These are phyloP conservation scores for Euwallacea similis DNA, from an alignment of 1,140 invertebrate genomes.

Conservation along the genomic window DNA sequence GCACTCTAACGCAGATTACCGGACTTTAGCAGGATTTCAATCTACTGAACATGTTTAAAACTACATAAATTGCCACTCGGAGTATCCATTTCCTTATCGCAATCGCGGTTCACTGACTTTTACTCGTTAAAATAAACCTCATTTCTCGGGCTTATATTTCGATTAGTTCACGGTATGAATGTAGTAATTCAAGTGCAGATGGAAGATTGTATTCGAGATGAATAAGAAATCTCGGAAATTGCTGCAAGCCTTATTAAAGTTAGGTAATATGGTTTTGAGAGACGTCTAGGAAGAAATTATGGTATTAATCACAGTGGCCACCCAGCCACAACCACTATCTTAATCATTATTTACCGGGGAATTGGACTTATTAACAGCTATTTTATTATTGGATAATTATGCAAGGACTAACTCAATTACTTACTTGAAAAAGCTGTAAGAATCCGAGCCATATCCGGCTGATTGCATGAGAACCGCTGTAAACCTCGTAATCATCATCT, in stretches of 20 bases:
- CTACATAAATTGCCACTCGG: slow-evolving; percentile 28
- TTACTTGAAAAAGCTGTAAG: slow-evolving; percentile 48
- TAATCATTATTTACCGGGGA: too few species aligned
- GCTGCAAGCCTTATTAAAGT: background rate
- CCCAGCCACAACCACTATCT: too few species aligned
- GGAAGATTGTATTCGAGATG: slow-evolving; percentile 11
- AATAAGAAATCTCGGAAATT: background rate
- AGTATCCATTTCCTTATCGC: slow-evolving; percentile 32
- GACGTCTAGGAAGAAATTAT: background rate
- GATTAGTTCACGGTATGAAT: slow-evolving; percentile 23
- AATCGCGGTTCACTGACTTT: slow-evolving; percentile 31
- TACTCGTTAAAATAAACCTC: slow-evolving; percentile 27
- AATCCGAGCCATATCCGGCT: slow-evolving; percentile 43
- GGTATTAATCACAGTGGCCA: background rate
- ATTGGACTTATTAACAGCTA: too few species aligned
- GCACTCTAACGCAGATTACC: slow-evolving; percentile 1
- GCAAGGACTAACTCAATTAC: slow-evolving; percentile 19
- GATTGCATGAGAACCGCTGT: slow-evolving; percentile 48
- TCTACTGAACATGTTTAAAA: slow-evolving; percentile 30
- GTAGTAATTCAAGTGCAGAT: slow-evolving; percentile 18
- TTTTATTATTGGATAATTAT: too few species aligned
- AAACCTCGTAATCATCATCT: slow-evolving; percentile 51
- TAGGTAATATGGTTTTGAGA: background rate
- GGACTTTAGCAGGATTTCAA: slow-evolving; percentile 23
- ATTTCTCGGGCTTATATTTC: slow-evolving; percentile 30